Evolutionary conservation across 2,113 vertebrate species (phyloP).

Genomic region (Dipodomys spectabilis): DNA sequence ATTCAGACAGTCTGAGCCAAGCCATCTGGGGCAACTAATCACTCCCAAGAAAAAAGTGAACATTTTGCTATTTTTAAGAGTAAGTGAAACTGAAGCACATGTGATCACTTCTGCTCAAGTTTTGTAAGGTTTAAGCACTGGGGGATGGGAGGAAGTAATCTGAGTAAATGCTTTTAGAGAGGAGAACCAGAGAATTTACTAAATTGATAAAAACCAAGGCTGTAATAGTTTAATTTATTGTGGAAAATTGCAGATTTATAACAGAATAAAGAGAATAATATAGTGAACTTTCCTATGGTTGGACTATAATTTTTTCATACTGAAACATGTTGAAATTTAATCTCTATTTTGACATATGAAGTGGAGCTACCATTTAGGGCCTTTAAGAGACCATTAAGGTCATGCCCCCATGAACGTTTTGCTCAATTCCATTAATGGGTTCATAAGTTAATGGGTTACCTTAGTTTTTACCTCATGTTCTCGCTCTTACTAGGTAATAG

Average conservation of each 20-base stretch:
- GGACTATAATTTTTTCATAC: neutral
- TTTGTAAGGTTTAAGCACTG: neutral
- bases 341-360: too few relatives aligned
- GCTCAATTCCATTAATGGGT: neutral
- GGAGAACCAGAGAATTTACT: neutral
- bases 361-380: neutral
- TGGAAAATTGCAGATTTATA: neutral
- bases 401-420: neutral
- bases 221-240: neutral
- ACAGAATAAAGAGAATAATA: neutral
- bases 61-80: conserved; percentile 50
- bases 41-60: conserved; percentile 33
- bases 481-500: neutral
- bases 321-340: neutral
- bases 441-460: neutral
- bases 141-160: neutral
- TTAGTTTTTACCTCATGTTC: neutral
- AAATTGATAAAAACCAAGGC: neutral
- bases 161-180: conserved; percentile 30
- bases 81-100: conserved; percentile 25
- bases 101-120: neutral
- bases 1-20: neutral
- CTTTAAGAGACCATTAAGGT: neutral
- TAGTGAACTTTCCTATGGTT: neutral
- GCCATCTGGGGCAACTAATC: conserved; percentile 16